phyloP scores from a whole-genome alignment of 1,140 invertebrate genomes.

The Drosophila nigromelanica region DNA sequence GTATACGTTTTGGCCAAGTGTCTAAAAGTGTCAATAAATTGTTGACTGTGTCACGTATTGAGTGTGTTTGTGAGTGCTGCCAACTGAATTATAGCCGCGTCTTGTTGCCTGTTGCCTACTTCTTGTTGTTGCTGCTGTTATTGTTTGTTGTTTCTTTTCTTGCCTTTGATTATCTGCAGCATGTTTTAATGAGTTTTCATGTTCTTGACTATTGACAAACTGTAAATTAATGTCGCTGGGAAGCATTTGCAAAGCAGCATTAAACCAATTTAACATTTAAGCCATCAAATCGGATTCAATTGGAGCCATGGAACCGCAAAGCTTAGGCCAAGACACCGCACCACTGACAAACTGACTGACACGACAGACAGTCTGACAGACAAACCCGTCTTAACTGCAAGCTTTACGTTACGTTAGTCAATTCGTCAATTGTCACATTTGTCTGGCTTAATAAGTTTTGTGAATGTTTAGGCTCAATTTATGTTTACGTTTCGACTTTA shows the following conservation, averaged over 20 bases:
- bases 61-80: conserved; percentile 19
- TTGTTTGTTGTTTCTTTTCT: conserved; percentile 1
- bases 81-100: conserved; percentile 46
- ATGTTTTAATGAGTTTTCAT: conserved; percentile 56
- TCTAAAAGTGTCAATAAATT: conserved; percentile 50
- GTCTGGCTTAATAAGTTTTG: conserved; percentile 39
- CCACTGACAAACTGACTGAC: neutral
- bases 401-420: conserved; percentile 11
- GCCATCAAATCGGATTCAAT: conserved; percentile 30
- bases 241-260: conserved; percentile 34
- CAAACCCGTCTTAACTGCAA: conserved; percentile 5
- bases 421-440: conserved; percentile 53
- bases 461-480: conserved; percentile 41
- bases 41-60: conserved; percentile 39
- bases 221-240: conserved; percentile 41
- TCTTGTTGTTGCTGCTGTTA: conserved; percentile 1
- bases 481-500: conserved; percentile 34
- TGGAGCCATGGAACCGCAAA: conserved; percentile 30
- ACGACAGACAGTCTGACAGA: neutral
- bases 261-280: conserved; percentile 52
- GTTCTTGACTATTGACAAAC: conserved; percentile 48
- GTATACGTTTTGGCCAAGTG: conserved; percentile 46
- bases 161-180: conserved; percentile 34
- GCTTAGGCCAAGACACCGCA: conserved; percentile 7
- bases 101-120: conserved; percentile 18